phyloP scores from a whole-genome alignment of 2,888 invertebrate species.

The Brachypalpus laphriformis region DNA sequence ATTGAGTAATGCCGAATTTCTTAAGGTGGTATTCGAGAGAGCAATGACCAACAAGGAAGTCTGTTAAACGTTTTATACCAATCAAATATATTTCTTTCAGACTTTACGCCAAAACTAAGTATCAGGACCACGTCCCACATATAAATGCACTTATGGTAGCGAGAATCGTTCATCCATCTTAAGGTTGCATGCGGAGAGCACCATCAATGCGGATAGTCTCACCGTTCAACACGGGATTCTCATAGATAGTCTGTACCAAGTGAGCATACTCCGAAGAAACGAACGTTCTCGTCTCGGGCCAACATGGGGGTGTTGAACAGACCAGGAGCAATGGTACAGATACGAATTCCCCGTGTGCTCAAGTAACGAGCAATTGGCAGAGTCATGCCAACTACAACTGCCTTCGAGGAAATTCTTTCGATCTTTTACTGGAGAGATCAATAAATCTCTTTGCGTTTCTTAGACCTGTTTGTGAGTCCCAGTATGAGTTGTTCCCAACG shows the following conservation, averaged over 20 bases:
- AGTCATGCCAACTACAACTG: constrained; percentile 97
- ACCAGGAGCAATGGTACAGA: constrained; percentile 92
- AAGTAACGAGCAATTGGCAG: constrained; percentile 97
- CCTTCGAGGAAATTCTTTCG: too few relatives aligned
- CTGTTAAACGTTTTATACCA: too few relatives aligned
- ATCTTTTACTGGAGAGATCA: too few relatives aligned
- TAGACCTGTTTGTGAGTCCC: too few relatives aligned
- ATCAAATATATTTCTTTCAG: constrained; percentile 30
- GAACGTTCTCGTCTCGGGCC: constrained; percentile 93
- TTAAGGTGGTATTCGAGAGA: too few relatives aligned
- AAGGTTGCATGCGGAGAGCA: constrained; percentile 88
- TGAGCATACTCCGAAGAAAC: constrained; percentile 92
- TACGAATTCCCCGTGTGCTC: constrained; percentile 90
- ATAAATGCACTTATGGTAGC: constrained; percentile 62
- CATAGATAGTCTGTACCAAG: constrained; percentile 91
- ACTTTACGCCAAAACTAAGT: constrained; percentile 51
- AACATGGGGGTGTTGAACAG: constrained; percentile 94
- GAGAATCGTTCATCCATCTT: constrained; percentile 74
- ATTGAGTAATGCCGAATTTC: too few relatives aligned
- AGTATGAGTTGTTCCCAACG: too few relatives aligned
- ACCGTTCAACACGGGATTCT: constrained; percentile 96
- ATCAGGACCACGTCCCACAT: background rate
- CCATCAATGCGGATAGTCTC: constrained; percentile 95
- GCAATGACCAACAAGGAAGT: too few relatives aligned
- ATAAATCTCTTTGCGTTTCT: too few relatives aligned